Evolutionary conservation across 2,113 vertebrate genomes (phyloP), one percentile per base, ranked within the genome.

Genomic region (Ictalurus furcatus): DNA sequence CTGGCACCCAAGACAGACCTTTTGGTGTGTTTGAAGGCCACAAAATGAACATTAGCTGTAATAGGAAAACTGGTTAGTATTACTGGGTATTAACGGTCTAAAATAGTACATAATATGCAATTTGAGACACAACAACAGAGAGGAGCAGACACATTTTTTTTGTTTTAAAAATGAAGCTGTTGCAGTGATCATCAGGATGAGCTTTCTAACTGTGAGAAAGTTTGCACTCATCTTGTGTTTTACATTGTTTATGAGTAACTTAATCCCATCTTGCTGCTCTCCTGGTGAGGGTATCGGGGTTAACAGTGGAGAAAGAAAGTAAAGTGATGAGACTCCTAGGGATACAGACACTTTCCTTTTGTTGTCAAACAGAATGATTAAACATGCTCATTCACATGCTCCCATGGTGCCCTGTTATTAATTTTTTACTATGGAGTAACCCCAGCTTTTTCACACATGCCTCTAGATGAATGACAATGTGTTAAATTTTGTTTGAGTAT

Each of bases 351-450:
- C 88, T 93, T 94, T 95, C 93, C 94, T 95, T 95, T 92, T 95
- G 94, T 96, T 95, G 94, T 96, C 95, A 96, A 96, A 96, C 94
- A 95, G 95, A 96, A 95, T 96, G 93, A 95, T 94, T 96, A 96
- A 96, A 95, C 94, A 95, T 73, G 91, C 92, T 95, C 94, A 94
- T 95, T 95, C 94, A 94, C 93, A 94, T 92, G 92, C 94, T 95
- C 95, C 94, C 94, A 92, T 92, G 93, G 92, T 93, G 93, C 90
- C 54, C 85, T 87, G 91, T 95, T 95, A 95, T 93, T 95, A 95
- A 96, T 95, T 95, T 95, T 95, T 95, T 91, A 93, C 93, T 94
- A 93, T 92, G 94, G 92, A 93, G 93, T 93, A 92, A 94, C 94
- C 92, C 84, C 59, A 52, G 76, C 86, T 86, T 88, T 87, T 89